Percentiles rank a stretch among this genome's conserved stretches.
phyloP scores from a whole-genome alignment of 2,113 vertebrate species.

The Pluvianellus socialis region DNA sequence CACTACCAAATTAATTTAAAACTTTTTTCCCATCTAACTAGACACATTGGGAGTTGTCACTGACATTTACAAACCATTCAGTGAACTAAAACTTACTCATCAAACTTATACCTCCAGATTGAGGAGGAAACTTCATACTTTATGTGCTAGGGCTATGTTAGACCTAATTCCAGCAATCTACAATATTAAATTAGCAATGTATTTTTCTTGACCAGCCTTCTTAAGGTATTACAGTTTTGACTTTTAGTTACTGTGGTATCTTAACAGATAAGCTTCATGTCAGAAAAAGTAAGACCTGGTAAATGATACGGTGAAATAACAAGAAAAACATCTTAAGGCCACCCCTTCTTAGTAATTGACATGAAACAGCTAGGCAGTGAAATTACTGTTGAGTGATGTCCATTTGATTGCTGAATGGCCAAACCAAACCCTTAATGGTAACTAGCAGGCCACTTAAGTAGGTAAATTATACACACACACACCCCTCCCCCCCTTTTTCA shows the following conservation, averaged over 20 bases:
- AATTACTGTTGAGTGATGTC: background rate
- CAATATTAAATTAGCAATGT: background rate
- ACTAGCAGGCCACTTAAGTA: background rate
- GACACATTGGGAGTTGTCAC: background rate
- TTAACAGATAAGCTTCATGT: background rate
- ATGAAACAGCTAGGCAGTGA: background rate
- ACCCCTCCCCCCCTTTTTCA: background rate
- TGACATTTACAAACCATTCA: background rate
- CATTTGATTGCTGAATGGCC: background rate
- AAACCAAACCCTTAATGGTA: background rate
- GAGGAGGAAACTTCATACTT: background rate
- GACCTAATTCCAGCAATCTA: background rate
- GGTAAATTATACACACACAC: background rate
- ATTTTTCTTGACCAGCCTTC: background rate
- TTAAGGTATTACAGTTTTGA: background rate
- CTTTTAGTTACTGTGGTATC: background rate
- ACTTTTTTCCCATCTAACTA: background rate
- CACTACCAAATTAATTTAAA: background rate
- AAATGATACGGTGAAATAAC: background rate
- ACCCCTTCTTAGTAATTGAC: background rate
- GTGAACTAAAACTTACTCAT: background rate
- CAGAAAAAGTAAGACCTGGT: background rate
- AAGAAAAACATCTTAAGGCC: background rate
- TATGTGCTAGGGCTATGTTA: background rate
- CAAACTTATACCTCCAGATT: background rate